Evolutionary conservation across 2,888 invertebrate genomes (phyloP).

Genomic region (Cheilosia vulpina): DNA sequence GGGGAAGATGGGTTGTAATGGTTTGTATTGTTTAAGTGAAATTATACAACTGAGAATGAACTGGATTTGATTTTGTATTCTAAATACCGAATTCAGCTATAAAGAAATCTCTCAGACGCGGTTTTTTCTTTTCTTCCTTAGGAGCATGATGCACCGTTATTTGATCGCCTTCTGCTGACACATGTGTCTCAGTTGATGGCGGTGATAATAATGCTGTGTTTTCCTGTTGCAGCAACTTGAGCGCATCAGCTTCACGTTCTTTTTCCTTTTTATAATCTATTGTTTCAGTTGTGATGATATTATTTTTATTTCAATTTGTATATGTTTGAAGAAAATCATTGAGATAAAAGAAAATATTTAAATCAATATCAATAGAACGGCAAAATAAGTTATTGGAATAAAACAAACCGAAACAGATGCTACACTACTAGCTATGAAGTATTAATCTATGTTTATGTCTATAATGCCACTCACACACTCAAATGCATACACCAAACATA

Average conservation of each 20-base stretch:
- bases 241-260: slow-evolving; percentile 82
- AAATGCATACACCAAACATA: slow-evolving; percentile 32
- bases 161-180: slow-evolving; percentile 83
- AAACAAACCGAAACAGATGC: neutral
- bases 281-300: slow-evolving; percentile 7
- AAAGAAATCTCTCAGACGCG: slow-evolving; percentile 94
- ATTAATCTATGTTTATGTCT: neutral
- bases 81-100: slow-evolving; percentile 91
- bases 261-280: slow-evolving; percentile 82
- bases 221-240: slow-evolving; percentile 81
- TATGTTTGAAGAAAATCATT: slow-evolving; percentile 31
- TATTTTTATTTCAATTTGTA: neutral
- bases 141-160: slow-evolving; percentile 86
- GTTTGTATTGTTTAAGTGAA: slow-evolving; percentile 33
- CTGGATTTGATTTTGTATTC: slow-evolving; percentile 29
- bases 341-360: slow-evolving; percentile 40
- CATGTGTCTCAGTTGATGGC: slow-evolving; percentile 80
- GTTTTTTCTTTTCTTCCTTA: slow-evolving; percentile 92
- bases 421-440: slow-evolving; percentile 16
- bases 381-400: slow-evolving; percentile 5
- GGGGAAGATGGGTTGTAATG: slow-evolving; percentile 13
- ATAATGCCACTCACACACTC: slow-evolving; percentile 25
- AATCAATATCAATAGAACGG: slow-evolving; percentile 34
- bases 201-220: slow-evolving; percentile 80
- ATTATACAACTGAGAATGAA: slow-evolving; percentile 57